A percentile compares a stretch with the other conserved stretches of the same genome.
phyloP scores from a whole-genome alignment of 2,113 vertebrate species.

The Cebidichthys violaceus region DNA sequence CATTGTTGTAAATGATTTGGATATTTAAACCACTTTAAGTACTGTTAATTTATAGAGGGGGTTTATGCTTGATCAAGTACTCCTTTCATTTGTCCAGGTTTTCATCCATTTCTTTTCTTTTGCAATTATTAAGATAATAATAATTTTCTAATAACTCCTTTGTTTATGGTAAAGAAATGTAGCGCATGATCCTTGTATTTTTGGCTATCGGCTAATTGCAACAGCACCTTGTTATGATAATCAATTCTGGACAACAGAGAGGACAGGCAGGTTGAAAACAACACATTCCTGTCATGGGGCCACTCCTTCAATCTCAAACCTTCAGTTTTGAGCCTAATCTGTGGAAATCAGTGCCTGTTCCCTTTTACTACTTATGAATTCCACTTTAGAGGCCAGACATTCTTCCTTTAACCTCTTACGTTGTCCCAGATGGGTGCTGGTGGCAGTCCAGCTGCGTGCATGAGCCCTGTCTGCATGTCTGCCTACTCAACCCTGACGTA shows the following conservation, averaged over 20 bases:
- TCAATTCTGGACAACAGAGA: slow-evolving; percentile 49
- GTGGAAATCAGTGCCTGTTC: slow-evolving; percentile 66
- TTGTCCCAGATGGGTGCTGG: slow-evolving; percentile 41
- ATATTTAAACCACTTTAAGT: background rate
- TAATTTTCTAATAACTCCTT: background rate
- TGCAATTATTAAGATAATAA: background rate
- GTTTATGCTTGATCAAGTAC: background rate
- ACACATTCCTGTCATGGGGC: slow-evolving; percentile 61
- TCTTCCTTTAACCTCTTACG: slow-evolving; percentile 58
- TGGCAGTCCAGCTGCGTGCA: slow-evolving; percentile 49
- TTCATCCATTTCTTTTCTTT: background rate
- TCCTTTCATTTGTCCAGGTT: background rate
- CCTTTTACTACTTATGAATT: slow-evolving; percentile 66
- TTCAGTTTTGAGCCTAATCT: slow-evolving; percentile 69
- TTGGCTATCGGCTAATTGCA: slow-evolving; percentile 28
- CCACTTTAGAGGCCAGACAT: slow-evolving; percentile 61
- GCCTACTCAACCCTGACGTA: slow-evolving; percentile 70
- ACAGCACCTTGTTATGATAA: slow-evolving; percentile 58
- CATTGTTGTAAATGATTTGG: background rate
- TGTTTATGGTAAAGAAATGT: background rate
- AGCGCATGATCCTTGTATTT: background rate
- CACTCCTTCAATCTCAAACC: slow-evolving; percentile 48
- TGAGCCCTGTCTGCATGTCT: slow-evolving; percentile 57
- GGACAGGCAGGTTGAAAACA: slow-evolving; percentile 45
- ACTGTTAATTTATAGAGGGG: background rate